Base-by-base conservation (phyloP, 2,113 vertebrate genomes). In the Thalassoma bifasciatum region DNA sequence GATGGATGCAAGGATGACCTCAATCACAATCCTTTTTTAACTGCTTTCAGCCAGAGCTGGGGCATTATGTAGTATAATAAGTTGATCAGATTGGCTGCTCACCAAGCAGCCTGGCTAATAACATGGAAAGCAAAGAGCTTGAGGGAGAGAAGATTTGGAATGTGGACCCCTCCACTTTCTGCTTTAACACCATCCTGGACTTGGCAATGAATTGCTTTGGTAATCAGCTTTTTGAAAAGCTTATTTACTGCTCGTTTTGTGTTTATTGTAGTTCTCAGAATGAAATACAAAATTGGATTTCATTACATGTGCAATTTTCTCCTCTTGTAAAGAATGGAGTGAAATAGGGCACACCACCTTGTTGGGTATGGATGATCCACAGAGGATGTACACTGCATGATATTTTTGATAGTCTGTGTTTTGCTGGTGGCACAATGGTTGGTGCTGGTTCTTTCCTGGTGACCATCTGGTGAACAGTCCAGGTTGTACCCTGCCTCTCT, bases 1-100 rank as follows among this genome's bases (percentile, higher is more conserved):
- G 93, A 96, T 95, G 92, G 94, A 95, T 94, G 92, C 90, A 89
- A 92, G 90, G 88, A 93, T 95, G 94, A 96, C 95, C 95, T 95
- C 95, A 95, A 96, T 96, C 95, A 95, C 92, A 93, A 93, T 91
- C 92, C 77, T 66, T 82, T 93, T 93, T 95, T 93, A 93, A 87
- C 88, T 85, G 84, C 91, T 94, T 93, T 92, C 86, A 92, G 89
- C 64, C 66, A 83, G 84, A 90, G 88, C 93, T 77, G 88, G 86
- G 77, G 75, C 68, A 88, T 80, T 86, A 86, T 90, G 86, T 86
- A 87, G 89, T 89, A 83, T 90, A 86, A 91, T 94, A 94, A 93
- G 90, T 95, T 95, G 92, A 94, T 95, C 93, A 92, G 94, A 95
- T 95, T 93, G 92, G 93, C 92, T 92, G 60, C 73, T 91, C 88